Evolutionary conservation across 1,140 invertebrate genomes (phyloP), one percentile per base, ranked within the genome.

Genomic region (Zaprionus africanus): DNA sequence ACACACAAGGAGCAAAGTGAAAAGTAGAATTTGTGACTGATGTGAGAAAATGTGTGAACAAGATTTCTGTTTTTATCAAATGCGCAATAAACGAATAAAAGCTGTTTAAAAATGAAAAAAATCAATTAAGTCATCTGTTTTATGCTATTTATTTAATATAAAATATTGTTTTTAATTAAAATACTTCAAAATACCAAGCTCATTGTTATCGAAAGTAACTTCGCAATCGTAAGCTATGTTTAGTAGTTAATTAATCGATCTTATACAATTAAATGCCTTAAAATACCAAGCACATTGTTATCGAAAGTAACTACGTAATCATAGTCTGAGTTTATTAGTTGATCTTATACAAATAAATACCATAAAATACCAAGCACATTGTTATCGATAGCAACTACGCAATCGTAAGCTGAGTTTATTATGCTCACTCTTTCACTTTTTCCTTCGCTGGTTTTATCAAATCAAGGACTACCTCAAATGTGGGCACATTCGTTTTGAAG

Each of bases 381-480:
- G 53, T 56, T 56, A 56, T 56, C 53, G 53, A 56, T 56, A 31
- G 19, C 46, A 59, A 13, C 57, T 24, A 34, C 3, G 31, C 9
- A 38, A 26, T 24, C 15, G 26, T 24, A 22, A 43, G 38, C 58
- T 17, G 22, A 7, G 15, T 11, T 41, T 46, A 24, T 12, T 24
- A 46, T 46, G n/a, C 15, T n/a, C 5, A 43, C 46, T 13, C 11
- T 22, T 19, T 49, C 19, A 1, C 46, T 11, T 46, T 46, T 46
- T 2, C 41, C 13, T 2, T 46, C 6, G 58, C 24, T 17, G 22
- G 15, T 34, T 15, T 53, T 63, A 38, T 41, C 46, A 59, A 62
- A 13, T 22, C 46, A 51, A 57, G 60, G 51, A 64, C 26, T 63
- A 64, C 41, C 51, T 38, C 53, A 58, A 72, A 38, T 53, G 43